These are phyloP conservation scores for Brachionus paranguensis DNA, from an alignment of 1,140 invertebrate genomes.

Conservation along the genomic window DNA sequence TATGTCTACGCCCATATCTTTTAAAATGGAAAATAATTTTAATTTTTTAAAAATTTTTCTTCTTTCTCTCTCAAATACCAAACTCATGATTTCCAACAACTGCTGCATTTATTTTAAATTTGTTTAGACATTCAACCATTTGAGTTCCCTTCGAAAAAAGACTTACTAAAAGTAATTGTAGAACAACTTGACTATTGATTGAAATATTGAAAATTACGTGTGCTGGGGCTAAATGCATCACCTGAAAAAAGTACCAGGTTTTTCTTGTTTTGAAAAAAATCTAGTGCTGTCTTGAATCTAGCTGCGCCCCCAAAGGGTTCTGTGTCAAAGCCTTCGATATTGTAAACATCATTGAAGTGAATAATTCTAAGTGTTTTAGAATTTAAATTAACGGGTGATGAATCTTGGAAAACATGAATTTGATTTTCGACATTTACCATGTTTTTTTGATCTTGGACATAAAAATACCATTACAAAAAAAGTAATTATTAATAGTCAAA, in stretches of 20 bases:
- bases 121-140: slow-evolving; percentile 79
- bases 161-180: slow-evolving; percentile 65
- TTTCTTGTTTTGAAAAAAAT: slow-evolving; percentile 63
- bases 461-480: too few relatives aligned
- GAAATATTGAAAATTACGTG: slow-evolving; percentile 64
- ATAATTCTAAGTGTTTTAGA: slow-evolving; percentile 5
- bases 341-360: slow-evolving; percentile 89
- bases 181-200: background rate
- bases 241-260: slow-evolving; percentile 79
- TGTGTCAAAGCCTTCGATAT: slow-evolving; percentile 68
- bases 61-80: slow-evolving; percentile 62
- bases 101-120: slow-evolving; percentile 73
- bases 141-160: slow-evolving; percentile 84
- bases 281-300: slow-evolving; percentile 71
- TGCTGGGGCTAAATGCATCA: slow-evolving; percentile 80
- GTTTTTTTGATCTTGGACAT: background rate
- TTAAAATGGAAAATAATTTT: background rate
- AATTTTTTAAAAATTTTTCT: background rate
- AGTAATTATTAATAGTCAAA: too few relatives aligned
- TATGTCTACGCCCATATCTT: slow-evolving; percentile 82
- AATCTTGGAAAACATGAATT: background rate
- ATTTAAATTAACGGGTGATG: background rate
- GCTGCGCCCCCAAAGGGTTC: slow-evolving; percentile 72
- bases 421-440: background rate
- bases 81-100: slow-evolving; percentile 90